These are phyloP conservation scores for Drosophila affinis DNA, from an alignment of 2,888 invertebrate genomes.

Conservation along the genomic window DNA sequence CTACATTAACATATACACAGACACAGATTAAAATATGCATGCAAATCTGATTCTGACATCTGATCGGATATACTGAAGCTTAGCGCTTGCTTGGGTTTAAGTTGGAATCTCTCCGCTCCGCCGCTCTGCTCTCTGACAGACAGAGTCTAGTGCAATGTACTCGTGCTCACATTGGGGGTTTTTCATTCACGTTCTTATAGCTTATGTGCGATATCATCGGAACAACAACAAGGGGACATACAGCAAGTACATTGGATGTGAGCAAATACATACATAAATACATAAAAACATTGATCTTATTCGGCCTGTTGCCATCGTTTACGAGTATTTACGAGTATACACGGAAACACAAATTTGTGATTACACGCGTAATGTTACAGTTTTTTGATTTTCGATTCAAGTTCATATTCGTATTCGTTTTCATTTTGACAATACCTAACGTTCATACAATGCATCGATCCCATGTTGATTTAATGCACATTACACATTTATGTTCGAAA, in stretches of 20 bases:
- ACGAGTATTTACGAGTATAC: neutral
- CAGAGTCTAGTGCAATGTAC: neutral
- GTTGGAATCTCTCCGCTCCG: neutral
- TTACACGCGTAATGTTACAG: constrained; percentile 1
- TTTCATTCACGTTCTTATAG: neutral
- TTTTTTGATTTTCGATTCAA: constrained; percentile 43
- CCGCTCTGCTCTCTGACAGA: neutral
- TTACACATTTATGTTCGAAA: neutral
- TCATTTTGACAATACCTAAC: constrained; percentile 13
- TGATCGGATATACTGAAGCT: constrained; percentile 3
- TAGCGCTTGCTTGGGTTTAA: neutral
- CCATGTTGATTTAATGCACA: neutral
- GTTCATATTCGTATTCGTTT: constrained; percentile 5
- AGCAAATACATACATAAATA: constrained; percentile 19
- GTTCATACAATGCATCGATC: constrained; percentile 1
- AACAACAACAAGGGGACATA: constrained; percentile 45
- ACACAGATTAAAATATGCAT: constrained; percentile 22
- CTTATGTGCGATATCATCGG: constrained; percentile 33
- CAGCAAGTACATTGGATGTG: constrained; percentile 43
- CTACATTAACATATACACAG: constrained; percentile 11
- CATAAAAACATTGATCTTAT: constrained; percentile 40
- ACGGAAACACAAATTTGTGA: constrained; percentile 3
- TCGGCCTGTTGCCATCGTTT: neutral
- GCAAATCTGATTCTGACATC: constrained; percentile 1
- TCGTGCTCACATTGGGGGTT: constrained; percentile 6